phyloP scores from a whole-genome alignment of 2,888 invertebrate species.

The Odontocolon sp. region DNA sequence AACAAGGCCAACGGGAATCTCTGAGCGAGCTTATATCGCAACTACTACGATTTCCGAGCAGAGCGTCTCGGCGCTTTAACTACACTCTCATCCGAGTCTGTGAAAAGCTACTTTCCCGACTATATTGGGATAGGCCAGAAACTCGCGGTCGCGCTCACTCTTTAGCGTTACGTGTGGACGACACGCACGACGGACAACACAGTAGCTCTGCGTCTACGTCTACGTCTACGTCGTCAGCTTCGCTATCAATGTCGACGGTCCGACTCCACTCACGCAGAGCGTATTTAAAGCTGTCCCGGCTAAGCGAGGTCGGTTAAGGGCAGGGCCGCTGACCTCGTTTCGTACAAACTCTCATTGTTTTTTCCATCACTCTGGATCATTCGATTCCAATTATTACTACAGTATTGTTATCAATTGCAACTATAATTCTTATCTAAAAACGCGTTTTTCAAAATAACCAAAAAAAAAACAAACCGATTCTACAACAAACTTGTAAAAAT shows the following conservation, averaged over 20 bases:
- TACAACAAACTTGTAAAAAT: too few species aligned
- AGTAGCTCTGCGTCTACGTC: not conserved
- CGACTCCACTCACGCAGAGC: not conserved
- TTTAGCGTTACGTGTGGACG: slow-evolving; percentile 21
- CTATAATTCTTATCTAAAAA: too few species aligned
- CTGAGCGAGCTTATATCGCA: not conserved
- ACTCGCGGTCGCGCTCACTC: not conserved
- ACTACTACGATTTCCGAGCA: not conserved
- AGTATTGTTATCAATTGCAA: not conserved
- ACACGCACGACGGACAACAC: not conserved
- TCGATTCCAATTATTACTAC: not conserved
- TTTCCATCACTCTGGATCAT: not conserved
- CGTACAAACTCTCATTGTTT: not conserved
- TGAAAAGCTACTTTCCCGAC: slow-evolving; percentile 68
- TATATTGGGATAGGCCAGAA: slow-evolving; percentile 68
- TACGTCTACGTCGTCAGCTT: slow-evolving; percentile 7
- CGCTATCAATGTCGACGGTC: slow-evolving; percentile 35
- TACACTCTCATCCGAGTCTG: slow-evolving; percentile 8
- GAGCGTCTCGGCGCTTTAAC: not conserved
- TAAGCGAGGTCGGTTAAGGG: slow-evolving; percentile 40
- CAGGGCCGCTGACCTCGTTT: slow-evolving; percentile 43
- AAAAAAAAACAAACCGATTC: too few species aligned
- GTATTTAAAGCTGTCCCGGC: slow-evolving; percentile 23
- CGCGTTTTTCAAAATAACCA: too few species aligned
- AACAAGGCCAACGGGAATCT: slow-evolving; percentile 15